Percentiles rank a stretch among this genome's conserved stretches.
These are phyloP conservation scores for Triplophysa yarkandensis DNA, from an alignment of 2,797 vertebrate species.

Conservation along the genomic window DNA sequence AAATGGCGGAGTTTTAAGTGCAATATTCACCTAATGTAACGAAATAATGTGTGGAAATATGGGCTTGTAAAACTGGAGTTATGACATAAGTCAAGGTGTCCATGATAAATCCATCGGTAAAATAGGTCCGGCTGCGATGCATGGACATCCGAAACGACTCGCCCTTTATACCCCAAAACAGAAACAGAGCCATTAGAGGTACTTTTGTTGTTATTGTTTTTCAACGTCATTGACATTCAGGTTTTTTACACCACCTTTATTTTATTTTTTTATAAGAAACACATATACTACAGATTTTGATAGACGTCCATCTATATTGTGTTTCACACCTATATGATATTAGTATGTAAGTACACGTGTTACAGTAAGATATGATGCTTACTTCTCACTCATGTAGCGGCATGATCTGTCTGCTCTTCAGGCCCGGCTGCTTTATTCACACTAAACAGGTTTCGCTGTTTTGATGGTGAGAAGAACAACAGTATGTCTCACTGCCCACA, in stretches of 20 bases:
- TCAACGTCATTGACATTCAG: conserved; percentile 61
- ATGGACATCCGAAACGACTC: conserved; percentile 78
- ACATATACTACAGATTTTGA: neutral
- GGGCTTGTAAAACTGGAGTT: conserved; percentile 90
- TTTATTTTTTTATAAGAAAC: neutral
- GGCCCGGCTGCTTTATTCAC: conserved; percentile 18
- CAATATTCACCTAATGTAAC: conserved; percentile 93
- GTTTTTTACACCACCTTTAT: neutral
- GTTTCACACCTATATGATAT: neutral
- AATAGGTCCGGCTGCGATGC: conserved; percentile 76
- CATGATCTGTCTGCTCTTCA: neutral
- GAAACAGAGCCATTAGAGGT: conserved; percentile 78
- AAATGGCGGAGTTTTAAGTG: conserved; percentile 96
- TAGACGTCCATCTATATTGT: neutral
- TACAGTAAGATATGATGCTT: conserved; percentile 4
- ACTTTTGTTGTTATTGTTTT: conserved; percentile 73
- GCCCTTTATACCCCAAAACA: conserved; percentile 79
- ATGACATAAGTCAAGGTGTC: conserved; percentile 91
- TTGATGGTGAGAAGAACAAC: conserved; percentile 54
- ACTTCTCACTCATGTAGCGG: neutral
- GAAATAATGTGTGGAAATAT: conserved; percentile 90
- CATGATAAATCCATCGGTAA: conserved; percentile 90
- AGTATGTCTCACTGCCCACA: conserved; percentile 54
- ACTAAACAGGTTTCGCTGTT: conserved; percentile 46
- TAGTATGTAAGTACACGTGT: neutral